These are phyloP conservation scores for Eulacestoma nigropectus DNA, from an alignment of 2,113 vertebrate species.

Conservation along the genomic window DNA sequence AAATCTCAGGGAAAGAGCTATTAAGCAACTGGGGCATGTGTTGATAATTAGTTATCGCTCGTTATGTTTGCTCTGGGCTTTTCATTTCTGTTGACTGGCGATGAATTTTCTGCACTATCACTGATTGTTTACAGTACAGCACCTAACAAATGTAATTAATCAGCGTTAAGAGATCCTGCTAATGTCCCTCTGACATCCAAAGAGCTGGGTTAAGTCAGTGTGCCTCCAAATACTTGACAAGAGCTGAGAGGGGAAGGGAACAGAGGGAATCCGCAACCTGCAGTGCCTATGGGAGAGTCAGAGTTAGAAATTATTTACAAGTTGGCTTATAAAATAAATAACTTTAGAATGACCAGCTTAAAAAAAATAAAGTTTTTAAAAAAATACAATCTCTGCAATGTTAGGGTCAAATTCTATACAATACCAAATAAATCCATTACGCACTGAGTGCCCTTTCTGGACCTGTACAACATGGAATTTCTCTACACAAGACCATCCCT, in stretches of 20 bases:
- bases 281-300: background rate
- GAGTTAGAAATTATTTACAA: background rate
- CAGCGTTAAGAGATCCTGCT: slow-evolving; percentile 10
- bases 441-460: background rate
- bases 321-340: background rate
- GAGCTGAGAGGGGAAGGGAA: background rate
- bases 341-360: background rate
- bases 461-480: background rate
- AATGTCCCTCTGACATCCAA: background rate
- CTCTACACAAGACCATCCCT: background rate
- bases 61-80: slow-evolving; percentile 34
- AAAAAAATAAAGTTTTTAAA: too few species aligned
- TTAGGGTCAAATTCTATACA: background rate
- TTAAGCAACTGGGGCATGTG: background rate
- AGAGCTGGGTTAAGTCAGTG: background rate
- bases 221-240: background rate
- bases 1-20: background rate
- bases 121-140: slow-evolving; percentile 25
- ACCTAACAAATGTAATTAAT: slow-evolving; percentile 23
- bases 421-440: background rate
- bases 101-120: slow-evolving; percentile 16
- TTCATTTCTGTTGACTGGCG: slow-evolving; percentile 1
- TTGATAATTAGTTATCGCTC: slow-evolving; percentile 12
- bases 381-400: background rate
- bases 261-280: background rate